Evolutionary conservation across 2,888 invertebrate genomes (phyloP).

Genomic region (Drosophila kambysellisi): DNA sequence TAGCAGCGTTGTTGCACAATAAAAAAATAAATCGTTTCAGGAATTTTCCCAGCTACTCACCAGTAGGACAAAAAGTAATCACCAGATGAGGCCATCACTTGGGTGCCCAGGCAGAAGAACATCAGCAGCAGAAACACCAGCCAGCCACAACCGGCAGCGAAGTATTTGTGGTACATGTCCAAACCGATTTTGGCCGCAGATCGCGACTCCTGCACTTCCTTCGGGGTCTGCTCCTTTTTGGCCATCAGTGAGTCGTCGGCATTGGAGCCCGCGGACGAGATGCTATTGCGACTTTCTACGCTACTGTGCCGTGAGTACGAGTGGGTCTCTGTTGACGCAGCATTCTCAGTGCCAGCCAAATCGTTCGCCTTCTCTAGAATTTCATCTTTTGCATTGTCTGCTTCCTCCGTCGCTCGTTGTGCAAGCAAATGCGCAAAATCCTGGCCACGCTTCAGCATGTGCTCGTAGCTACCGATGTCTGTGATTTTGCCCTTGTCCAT

Average conservation of each 20-base stretch:
- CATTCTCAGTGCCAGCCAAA: conserved; percentile 16
- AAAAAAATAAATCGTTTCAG: background rate
- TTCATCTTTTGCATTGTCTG: conserved; percentile 22
- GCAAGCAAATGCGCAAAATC: conserved; percentile 91
- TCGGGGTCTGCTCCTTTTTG: conserved; percentile 56
- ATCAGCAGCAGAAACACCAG: conserved; percentile 87
- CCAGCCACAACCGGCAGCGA: conserved; percentile 89
- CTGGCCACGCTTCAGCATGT: conserved; percentile 90
- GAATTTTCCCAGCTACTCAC: conserved; percentile 78
- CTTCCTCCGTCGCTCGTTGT: conserved; percentile 82
- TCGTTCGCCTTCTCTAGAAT: conserved; percentile 32
- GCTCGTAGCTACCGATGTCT: conserved; percentile 89
- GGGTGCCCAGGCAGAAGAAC: conserved; percentile 88
- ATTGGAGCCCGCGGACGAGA: conserved; percentile 86
- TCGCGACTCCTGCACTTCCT: conserved; percentile 86
- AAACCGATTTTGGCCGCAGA: conserved; percentile 88
- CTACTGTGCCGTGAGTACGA: conserved; percentile 70
- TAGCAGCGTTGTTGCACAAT: background rate
- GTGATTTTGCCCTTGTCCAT: conserved; percentile 83
- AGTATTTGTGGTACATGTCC: conserved; percentile 88
- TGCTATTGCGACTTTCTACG: conserved; percentile 79
- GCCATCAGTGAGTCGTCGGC: conserved; percentile 53
- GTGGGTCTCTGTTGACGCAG: background rate
- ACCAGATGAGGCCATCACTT: conserved; percentile 89
- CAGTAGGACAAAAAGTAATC: conserved; percentile 93